These are phyloP conservation scores for Macropus fuliginosus DNA, from an alignment of 2,797 vertebrate species.

Conservation along the genomic window DNA sequence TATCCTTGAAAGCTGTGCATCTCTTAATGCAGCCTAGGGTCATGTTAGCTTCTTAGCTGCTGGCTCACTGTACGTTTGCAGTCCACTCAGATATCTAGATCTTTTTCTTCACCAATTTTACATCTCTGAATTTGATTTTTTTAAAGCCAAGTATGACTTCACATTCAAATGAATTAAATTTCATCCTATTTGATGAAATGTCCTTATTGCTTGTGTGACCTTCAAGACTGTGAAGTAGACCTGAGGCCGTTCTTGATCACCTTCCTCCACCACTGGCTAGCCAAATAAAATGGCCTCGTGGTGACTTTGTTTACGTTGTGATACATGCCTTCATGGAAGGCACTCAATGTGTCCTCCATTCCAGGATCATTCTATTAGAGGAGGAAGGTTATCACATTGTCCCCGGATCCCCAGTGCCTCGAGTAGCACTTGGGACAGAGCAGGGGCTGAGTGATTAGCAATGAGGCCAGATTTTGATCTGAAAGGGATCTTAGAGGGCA, in stretches of 20 bases:
- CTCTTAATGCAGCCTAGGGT: background rate
- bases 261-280: background rate
- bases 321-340: background rate
- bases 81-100: background rate
- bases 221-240: background rate
- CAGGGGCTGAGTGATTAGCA: background rate
- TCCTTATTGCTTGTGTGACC: background rate
- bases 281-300: background rate
- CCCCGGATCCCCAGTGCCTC: background rate
- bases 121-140: background rate
- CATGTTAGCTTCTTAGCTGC: background rate
- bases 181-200: background rate
- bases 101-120: background rate
- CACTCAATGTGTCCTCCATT: background rate
- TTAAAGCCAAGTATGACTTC: background rate
- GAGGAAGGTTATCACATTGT: background rate
- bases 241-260: background rate
- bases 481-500: background rate
- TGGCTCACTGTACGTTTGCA: background rate
- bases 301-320: background rate
- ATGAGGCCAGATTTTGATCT: background rate
- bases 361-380: background rate
- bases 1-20: background rate
- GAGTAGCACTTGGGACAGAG: background rate
- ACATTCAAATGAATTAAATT: background rate